Base-by-base conservation (phyloP, 2,113 vertebrate species). In the Butastur rufipennis region DNA sequence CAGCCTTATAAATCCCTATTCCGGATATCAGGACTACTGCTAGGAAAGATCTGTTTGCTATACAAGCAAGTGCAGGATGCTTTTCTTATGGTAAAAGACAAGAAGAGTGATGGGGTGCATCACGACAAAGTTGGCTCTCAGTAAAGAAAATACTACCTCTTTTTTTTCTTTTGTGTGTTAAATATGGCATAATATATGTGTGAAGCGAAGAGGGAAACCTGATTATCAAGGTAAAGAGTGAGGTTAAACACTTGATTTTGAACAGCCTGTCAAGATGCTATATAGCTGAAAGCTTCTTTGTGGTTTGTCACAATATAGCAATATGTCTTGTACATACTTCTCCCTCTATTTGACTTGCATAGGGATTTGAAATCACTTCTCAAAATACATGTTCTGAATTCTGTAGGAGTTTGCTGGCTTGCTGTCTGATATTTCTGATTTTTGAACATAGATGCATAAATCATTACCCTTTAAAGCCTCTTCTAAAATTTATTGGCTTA, bases 401-500 rank as follows among this genome's bases (percentile, higher is more conserved):
- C 85, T 50, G 63, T 31, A 86, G 79, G 25, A 96, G 50, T 53
- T 90, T 83, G 16, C 79, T 94, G 81, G 48, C 68, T 94, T 90
- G 31, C 67, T 77, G 26, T 73, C 58, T 92, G 36, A 47, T 91
- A 88, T 25, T 92, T 94, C 70, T 91, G 93, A 53, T 90, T 94
- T 97, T 94, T 95, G 19, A 83, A 67, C 10, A 66, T 11, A 62
- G 67, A 81, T 89, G 70, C 50, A 80, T 83, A 95, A 92, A 96
- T 93, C 38, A 74, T 81, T 77, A 71, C 38, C 16, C 50, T 71
- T 80, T 88, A 86, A 72, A 82, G 17, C 62, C 72, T 92, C 32
- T 93, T 96, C 62, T 88, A 40, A 88, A 94, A 94, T 92, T n/a
- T 88, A 96, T 88, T 88, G 81, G 48, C 93, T 94, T 96, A 86